A percentile compares a stretch with the other conserved stretches of the same genome.
Conservation (phyloP, 2,888 invertebrate species). For the Andrena dorsata region DNA sequence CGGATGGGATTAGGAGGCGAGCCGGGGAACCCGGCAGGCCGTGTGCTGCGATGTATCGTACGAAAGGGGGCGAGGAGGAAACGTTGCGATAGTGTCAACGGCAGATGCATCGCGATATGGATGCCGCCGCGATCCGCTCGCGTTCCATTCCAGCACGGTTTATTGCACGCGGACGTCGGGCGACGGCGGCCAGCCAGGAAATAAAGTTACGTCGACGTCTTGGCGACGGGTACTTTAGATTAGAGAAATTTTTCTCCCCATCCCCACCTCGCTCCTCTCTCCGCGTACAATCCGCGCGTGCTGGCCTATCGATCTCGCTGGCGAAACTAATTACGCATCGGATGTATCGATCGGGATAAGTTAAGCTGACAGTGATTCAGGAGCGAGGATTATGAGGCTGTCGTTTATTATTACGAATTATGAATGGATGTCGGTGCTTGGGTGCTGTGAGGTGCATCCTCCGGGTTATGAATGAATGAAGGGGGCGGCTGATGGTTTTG, state of each 20-base stretch:
- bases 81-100: slow-evolving; percentile 46
- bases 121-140: slow-evolving; percentile 55
- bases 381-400: slow-evolving; percentile 9
- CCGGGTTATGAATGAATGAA: too few species aligned
- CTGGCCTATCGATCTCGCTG: slow-evolving; percentile 30
- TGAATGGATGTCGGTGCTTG: not conserved
- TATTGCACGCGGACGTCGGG: slow-evolving; percentile 26
- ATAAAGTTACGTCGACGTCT: slow-evolving; percentile 38
- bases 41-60: slow-evolving; percentile 5
- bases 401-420: slow-evolving; percentile 25
- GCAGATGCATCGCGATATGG: slow-evolving; percentile 63
- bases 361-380: slow-evolving; percentile 23
- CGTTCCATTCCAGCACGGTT: slow-evolving; percentile 34
- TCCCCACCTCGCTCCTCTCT: not conserved
- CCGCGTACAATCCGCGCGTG: not conserved
- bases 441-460: too few species aligned
- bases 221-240: slow-evolving; percentile 37
- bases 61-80: slow-evolving; percentile 27
- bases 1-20: slow-evolving; percentile 24
- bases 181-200: slow-evolving; percentile 22
- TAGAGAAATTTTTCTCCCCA: slow-evolving; percentile 27
- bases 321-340: slow-evolving; percentile 39
- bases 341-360: slow-evolving; percentile 8
- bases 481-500: too few species aligned
- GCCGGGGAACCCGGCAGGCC: slow-evolving; percentile 7